phyloP scores from a whole-genome alignment of 1,140 invertebrate genomes.

The Listronotus bonariensis region DNA sequence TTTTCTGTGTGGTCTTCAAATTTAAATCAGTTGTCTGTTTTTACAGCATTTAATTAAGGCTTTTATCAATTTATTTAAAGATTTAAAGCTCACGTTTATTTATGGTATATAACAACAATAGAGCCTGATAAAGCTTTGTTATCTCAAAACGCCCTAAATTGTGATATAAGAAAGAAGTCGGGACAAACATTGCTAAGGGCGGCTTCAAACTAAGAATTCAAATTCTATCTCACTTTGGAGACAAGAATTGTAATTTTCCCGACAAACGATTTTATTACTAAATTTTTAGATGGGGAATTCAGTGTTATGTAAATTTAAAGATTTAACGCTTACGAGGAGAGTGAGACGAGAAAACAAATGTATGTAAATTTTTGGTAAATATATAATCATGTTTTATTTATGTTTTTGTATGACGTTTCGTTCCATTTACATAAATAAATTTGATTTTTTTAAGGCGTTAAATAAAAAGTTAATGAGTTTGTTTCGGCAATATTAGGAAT shows the following conservation, averaged over 20 bases:
- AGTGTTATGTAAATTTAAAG: constrained; percentile 7
- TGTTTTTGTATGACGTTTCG: no score
- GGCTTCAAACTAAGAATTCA: constrained; percentile 4
- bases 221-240: constrained; percentile 7
- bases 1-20: no score
- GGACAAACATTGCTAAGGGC: constrained; percentile 5
- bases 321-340: not conserved
- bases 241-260: not conserved
- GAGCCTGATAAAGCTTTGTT: not conserved
- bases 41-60: no score
- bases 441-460: no score
- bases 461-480: no score
- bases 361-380: no score
- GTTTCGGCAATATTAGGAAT: no score
- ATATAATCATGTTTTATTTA: no score
- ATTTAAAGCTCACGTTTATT: no score
- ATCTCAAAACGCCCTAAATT: constrained; percentile 12
- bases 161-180: constrained; percentile 7
- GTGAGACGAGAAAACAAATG: not conserved
- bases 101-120: not conserved
- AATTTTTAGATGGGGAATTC: constrained; percentile 4
- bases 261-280: not conserved
- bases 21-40: no score
- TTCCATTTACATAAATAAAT: no score
- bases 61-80: no score